phyloP scores from a whole-genome alignment of 30 jellyfish, hydroid and myxozoan genomes.

The Morbakka virulenta region DNA sequence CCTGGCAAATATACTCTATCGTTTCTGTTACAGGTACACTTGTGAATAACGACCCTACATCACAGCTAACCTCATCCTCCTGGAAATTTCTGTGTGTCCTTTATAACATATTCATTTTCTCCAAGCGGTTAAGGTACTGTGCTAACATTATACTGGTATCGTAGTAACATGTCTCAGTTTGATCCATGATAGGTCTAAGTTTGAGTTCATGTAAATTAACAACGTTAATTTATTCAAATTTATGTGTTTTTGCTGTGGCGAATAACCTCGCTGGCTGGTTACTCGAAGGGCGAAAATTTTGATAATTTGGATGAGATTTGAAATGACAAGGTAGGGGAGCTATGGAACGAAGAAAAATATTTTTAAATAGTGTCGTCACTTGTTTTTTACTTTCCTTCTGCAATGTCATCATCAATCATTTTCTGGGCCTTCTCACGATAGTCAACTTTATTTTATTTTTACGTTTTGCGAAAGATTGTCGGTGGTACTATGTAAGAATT shows the following conservation, averaged over 20 bases:
- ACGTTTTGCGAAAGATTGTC: conserved; percentile 19
- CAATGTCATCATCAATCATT: conserved; percentile 32
- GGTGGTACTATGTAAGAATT: conserved; percentile 2
- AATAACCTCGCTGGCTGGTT: conserved; percentile 33
- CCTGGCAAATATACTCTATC: too few relatives aligned
- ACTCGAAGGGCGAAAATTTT: conserved; percentile 10
- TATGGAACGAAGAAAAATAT: not conserved
- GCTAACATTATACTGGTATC: not conserved
- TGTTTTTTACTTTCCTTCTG: conserved; percentile 1
- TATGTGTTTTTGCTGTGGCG: conserved; percentile 27
- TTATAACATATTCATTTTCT: too few relatives aligned
- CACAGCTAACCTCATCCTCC: too few relatives aligned
- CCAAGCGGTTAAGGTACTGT: not conserved
- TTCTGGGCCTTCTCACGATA: conserved; percentile 8
- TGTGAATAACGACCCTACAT: too few relatives aligned
- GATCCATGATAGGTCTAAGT: conserved; percentile 1
- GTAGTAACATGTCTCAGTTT: not conserved
- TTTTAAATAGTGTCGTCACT: not conserved
- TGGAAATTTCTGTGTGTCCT: too few relatives aligned
- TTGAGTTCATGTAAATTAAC: not conserved
- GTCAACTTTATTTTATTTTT: conserved; percentile 3
- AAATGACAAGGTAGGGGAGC: conserved; percentile 16
- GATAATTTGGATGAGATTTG: conserved; percentile 21
- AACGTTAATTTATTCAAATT: not conserved
- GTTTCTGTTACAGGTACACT: too few relatives aligned